A percentile compares a stretch with the other conserved stretches of the same genome.
These are phyloP conservation scores for Tenualosa thibaudeaui DNA, from an alignment of 2,797 vertebrate species.

Conservation along the genomic window DNA sequence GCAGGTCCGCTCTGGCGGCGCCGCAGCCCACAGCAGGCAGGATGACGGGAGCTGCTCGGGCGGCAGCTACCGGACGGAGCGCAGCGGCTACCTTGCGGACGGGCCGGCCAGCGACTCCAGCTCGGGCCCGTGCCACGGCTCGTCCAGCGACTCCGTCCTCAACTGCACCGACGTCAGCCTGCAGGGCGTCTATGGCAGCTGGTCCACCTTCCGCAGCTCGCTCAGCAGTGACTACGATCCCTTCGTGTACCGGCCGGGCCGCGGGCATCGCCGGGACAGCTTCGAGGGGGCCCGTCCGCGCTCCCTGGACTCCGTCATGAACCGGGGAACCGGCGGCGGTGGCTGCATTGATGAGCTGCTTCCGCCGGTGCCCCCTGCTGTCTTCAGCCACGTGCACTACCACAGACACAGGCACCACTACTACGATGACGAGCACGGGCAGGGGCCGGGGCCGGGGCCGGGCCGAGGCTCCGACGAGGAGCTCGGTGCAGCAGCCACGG, in stretches of 20 bases:
- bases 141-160: constrained; percentile 93
- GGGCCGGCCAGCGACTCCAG: constrained; percentile 96
- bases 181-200: constrained; percentile 94
- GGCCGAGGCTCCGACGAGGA: constrained; percentile 74
- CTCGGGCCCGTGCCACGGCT: constrained; percentile 93
- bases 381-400: constrained; percentile 91
- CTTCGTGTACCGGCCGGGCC: constrained; percentile 82
- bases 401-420: constrained; percentile 94
- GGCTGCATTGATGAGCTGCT: constrained; percentile 64
- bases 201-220: constrained; percentile 95
- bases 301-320: constrained; percentile 85
- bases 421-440: constrained; percentile 75
- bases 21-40: constrained; percentile 68
- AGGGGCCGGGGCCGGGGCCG: constrained; percentile 64
- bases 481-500: constrained; percentile 38
- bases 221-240: constrained; percentile 96
- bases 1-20: not conserved
- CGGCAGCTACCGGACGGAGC: constrained; percentile 89
- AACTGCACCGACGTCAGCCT: constrained; percentile 95
- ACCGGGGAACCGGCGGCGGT: constrained; percentile 51
- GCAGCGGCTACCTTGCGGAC: constrained; percentile 92
- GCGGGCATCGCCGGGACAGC: constrained; percentile 62
- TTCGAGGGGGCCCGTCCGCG: constrained; percentile 71
- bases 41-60: constrained; percentile 88
- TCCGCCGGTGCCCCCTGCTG: constrained; percentile 58